Evolutionary conservation across 2,888 invertebrate genomes (phyloP), one percentile per base, ranked within the genome.

Genomic region (Ypsolopha scabrella): DNA sequence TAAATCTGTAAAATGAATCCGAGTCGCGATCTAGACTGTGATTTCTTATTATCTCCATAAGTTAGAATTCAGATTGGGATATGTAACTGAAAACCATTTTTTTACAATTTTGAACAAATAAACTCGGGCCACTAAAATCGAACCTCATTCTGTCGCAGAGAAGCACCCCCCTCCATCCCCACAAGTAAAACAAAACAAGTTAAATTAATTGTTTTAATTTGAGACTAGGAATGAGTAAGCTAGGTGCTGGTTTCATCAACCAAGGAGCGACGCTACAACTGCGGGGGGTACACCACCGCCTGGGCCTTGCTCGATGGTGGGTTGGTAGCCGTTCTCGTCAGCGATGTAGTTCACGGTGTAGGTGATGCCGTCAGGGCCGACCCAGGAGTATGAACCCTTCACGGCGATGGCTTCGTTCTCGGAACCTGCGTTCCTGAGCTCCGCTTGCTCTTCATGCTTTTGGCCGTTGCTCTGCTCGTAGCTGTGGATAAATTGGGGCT

Each of bases 281-380:
- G 62, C 74, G 0, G 72, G 53, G 1, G 79, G 75, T 2, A 80
- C 57, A 0, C 55, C 64, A 7, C 78, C 75, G 0, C 70, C 71
- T 0, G 72, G 68, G 0, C 72, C 71, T 53, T 79, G 73, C 43
- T 75, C 72, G 13, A 79, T 72, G 13, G 65, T 70, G 1, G 88
- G 87, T 56, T 86, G 83, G 78, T 77, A 89, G 7, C 89, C 89
- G 58, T 88, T 88, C 59, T 89, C 88, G 57, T 89, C 89, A 34
- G 89, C 89, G 7, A 80, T 66, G 70, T 88, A 89, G 47, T 65
- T 81, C 24, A 88, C 70, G 13, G 72, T 79, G 65, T 88, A 87
- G 1, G 68, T 74, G 43, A 82, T 73, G 8, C 87, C 87, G 53
- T 88, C 87, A 38, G 86, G 85, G 2, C 71, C 87, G 2, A 81